Base-by-base conservation (phyloP, 2,888 invertebrate species). In the Tenthredo amoena region DNA sequence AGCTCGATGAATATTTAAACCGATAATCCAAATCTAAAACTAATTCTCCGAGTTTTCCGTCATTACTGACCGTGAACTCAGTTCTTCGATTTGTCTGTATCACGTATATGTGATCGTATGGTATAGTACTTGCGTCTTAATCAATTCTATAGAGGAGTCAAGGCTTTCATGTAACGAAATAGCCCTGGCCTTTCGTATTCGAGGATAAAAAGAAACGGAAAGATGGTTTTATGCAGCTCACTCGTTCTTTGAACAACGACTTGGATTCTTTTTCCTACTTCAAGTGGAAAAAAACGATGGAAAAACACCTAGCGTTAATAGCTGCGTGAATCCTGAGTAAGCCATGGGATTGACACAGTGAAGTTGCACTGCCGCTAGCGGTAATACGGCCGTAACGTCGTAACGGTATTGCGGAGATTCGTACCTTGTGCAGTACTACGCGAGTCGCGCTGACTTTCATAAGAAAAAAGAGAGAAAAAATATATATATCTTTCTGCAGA, bases 301-400 rank as follows among this genome's bases (percentile, higher is more conserved):
- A 34, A 68, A 68, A 34, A 68, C 43, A 43, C 6, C 12, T 43
- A 0, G 40, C 74, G 74, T 40, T 74, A 74, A 74, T 47, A 43
- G 74, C 74, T 55, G 77, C 77, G 77, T 77, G 34, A 55, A 55
- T 77, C 77, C 77, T 77, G 50, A 34, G 68, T 68, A 34, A 77
- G 43, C 43, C 47, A 31, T 31, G 15, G 50, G 58, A 81, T 62
- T 81, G 81, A 81, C 81, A 81, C 58, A 81, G 81, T 81, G 50
- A 81, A 58, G 50, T 77, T 62, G 81, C 81, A 81, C 15, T 40
- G 62, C 81, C 81, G 62, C 40, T 77, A 77, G 77, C 77, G 77
- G 77, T 77, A 77, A 77, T 55, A 40, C 55, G 77, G 50, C 77
- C 77, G 77, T 77, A 77, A 77, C 77, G 62, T 50, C 43, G 55